Conservation (phyloP, 2,888 invertebrate genomes). For the Xylota sylvarum region DNA sequence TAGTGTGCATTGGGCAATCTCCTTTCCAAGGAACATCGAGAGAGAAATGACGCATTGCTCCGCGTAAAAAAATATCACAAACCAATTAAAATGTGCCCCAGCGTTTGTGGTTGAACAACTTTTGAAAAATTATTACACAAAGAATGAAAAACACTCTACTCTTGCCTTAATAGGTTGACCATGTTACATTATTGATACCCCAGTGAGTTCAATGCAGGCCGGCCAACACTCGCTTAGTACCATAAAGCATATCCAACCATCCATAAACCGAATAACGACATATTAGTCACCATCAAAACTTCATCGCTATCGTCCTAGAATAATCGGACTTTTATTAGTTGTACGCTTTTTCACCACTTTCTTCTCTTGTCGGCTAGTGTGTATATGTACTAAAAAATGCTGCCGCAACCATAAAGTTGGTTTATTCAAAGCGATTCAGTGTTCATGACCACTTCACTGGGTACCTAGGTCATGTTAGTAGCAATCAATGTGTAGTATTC, state of each 20-base stretch:
- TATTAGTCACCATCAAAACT: conserved; percentile 72
- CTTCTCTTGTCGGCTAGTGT: background rate
- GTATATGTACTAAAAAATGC: conserved; percentile 21
- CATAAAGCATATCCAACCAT: conserved; percentile 63
- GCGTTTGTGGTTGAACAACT: no score
- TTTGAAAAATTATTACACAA: no score
- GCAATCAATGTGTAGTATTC: conserved; percentile 44
- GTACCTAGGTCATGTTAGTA: conserved; percentile 46
- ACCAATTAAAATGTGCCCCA: no score
- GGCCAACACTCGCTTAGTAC: conserved; percentile 22
- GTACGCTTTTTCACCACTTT: conserved; percentile 10
- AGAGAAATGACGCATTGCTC: no score
- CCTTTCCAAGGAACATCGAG: no score
- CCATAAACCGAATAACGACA: conserved; percentile 61
- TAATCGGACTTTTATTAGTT: conserved; percentile 72
- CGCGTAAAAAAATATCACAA: no score
- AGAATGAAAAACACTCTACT: no score
- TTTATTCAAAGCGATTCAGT: conserved; percentile 45
- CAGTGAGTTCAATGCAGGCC: background rate
- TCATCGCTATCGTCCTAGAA: conserved; percentile 61
- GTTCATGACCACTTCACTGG: conserved; percentile 56
- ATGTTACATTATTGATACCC: conserved; percentile 13
- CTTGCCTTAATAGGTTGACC: background rate
- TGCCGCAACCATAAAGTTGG: conserved; percentile 22
- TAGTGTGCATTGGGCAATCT: no score